Percentiles rank a stretch among this genome's conserved stretches.
Evolutionary conservation across 2,797 vertebrate species (phyloP).

Genomic region (Sphaeramia orbicularis): DNA sequence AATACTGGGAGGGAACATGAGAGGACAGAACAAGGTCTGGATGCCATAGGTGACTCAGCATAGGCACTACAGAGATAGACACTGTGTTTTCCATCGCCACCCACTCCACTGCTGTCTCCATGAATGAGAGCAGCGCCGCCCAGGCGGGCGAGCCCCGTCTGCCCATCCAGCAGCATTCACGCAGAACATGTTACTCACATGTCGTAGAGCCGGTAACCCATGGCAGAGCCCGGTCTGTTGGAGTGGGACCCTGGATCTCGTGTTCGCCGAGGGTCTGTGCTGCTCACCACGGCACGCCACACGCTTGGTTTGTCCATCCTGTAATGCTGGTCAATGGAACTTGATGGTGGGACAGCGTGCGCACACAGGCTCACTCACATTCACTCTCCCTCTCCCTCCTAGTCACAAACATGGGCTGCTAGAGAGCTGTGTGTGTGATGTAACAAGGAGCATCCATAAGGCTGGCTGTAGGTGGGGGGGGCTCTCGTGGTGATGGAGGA

Average conservation of each 20-base stretch:
- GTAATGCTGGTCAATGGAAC: slow-evolving; percentile 66
- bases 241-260: slow-evolving; percentile 73
- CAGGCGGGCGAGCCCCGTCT: slow-evolving; percentile 2
- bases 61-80: slow-evolving; percentile 39
- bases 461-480: slow-evolving; percentile 53
- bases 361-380: slow-evolving; percentile 83
- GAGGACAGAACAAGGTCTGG: slow-evolving; percentile 63
- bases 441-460: slow-evolving; percentile 84
- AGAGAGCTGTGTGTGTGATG: slow-evolving; percentile 86
- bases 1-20: slow-evolving; percentile 48
- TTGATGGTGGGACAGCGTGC: slow-evolving; percentile 70
- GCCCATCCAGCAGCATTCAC: slow-evolving; percentile 11
- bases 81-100: slow-evolving; percentile 50
- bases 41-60: slow-evolving; percentile 77
- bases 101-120: slow-evolving; percentile 44
- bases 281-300: slow-evolving; percentile 83
- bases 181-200: slow-evolving; percentile 90
- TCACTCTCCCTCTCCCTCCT: slow-evolving; percentile 72
- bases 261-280: slow-evolving; percentile 76
- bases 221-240: slow-evolving; percentile 83
- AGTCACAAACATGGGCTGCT: slow-evolving; percentile 79
- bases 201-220: slow-evolving; percentile 95
- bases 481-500: slow-evolving; percentile 24
- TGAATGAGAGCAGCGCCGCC: slow-evolving; percentile 57
- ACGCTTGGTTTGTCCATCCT: slow-evolving; percentile 85